A percentile compares a stretch with the other conserved stretches of the same genome.
Conservation (phyloP, 2,113 vertebrate genomes). For the Pelecanoides urinatrix region DNA sequence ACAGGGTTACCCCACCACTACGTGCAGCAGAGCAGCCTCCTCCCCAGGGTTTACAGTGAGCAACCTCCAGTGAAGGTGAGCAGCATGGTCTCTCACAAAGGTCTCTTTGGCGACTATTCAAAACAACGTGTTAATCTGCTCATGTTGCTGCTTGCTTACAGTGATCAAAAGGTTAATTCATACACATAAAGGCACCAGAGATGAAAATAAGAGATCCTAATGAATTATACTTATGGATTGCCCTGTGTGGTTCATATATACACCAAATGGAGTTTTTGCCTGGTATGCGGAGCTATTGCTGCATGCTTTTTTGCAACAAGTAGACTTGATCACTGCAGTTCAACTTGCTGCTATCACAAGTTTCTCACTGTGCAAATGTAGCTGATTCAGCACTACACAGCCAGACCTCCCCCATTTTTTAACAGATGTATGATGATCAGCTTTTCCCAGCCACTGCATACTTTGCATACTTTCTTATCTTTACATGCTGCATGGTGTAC, state of each 20-base stretch:
- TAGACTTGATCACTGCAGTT: not conserved
- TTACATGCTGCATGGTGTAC: not conserved
- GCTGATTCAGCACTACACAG: not conserved
- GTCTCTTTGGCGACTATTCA: not conserved
- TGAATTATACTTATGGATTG: not conserved
- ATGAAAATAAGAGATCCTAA: not conserved
- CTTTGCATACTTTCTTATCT: not conserved
- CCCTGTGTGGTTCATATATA: not conserved
- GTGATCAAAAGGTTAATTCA: not conserved
- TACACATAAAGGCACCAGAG: not conserved
- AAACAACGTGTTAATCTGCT: not conserved
- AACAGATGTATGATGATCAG: not conserved
- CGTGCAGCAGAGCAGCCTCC: not conserved
- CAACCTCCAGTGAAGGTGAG: not conserved
- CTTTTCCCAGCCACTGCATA: not conserved
- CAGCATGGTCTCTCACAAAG: not conserved
- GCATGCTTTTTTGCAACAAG: not conserved
- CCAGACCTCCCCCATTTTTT: not conserved
- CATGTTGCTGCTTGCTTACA: not conserved
- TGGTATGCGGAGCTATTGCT: not conserved
- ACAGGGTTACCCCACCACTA: not conserved
- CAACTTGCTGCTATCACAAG: not conserved
- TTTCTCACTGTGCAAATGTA: not conserved
- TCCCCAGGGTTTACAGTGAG: not conserved
- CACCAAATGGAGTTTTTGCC: not conserved